phyloP scores from a whole-genome alignment of 2,797 vertebrate species.

The Sylvilagus floridanus region DNA sequence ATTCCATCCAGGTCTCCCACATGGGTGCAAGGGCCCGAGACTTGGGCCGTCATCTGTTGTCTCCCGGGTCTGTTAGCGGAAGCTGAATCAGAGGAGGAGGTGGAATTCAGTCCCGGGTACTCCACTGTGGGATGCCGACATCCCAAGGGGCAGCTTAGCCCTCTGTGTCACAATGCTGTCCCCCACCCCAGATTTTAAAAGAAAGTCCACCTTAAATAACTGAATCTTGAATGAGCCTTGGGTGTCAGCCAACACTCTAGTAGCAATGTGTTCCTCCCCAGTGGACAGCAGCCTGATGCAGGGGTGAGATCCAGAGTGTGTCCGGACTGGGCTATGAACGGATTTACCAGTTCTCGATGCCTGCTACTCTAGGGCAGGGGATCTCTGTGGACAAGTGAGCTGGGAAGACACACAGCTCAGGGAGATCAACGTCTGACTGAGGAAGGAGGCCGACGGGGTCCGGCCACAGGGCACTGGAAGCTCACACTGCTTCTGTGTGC shows the following conservation, averaged over 20 bases:
- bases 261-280: not conserved
- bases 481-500: not conserved
- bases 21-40: no score
- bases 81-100: no score
- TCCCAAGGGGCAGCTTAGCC: no score
- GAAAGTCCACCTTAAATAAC: not conserved
- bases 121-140: no score
- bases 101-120: no score
- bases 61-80: no score
- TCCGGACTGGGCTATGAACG: not conserved
- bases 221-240: not conserved
- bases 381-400: not conserved
- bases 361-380: not conserved
- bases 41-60: no score
- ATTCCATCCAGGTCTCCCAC: no score
- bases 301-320: not conserved
- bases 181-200: not conserved
- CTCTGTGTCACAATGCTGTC: no score
- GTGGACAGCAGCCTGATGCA: not conserved
- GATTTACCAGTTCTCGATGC: not conserved
- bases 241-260: not conserved
- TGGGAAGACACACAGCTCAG: not conserved
- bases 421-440: not conserved
- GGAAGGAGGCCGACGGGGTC: not conserved
- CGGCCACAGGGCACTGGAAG: accelerated